Evolutionary conservation across 2,797 vertebrate genomes (phyloP), one percentile per base, ranked within the genome.

Genomic region (Phylloscopus collybita): DNA sequence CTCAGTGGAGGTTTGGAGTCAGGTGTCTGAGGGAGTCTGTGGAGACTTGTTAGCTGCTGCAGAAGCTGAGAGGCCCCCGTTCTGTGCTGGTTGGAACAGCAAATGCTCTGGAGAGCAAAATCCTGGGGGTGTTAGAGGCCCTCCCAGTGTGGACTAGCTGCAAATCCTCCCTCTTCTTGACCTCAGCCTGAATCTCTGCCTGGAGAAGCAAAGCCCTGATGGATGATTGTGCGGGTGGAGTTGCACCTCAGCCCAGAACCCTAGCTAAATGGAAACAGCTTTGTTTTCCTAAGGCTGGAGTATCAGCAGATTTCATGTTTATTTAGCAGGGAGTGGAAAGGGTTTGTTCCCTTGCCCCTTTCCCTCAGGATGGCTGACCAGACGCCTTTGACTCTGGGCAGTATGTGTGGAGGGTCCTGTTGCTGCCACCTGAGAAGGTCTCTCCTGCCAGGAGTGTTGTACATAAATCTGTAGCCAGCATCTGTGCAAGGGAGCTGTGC

Each of bases 191-290:
- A 96, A 92, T 88, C 60, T 81, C 86, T 93, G 90, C 93, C 92
- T 25, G 3, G 76, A 88, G 95, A 91, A 92, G 87, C 51, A 88
- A 94, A 95, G 56, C 80, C 60, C 60, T 2, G 34, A 69, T 7
- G 16, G 91, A 86, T 91, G 88, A 88, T 88, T 91, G 49, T 70
- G 80, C 9, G 64, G 95, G 92, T 92, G 88, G 95, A 95, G 86
- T 80, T 80, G 87, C 92, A 86, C 64, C 73, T 96, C 91, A n/a
- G 60, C 86, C 84, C 71, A 64, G 42, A 95, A 96, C 86, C 84
- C 2, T 9, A 91, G 92, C 73, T 95, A 95, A 96, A 94, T 89
- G 90, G 86, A 93, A 93, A 97, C 88, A 90, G 74, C 95, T 97
- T 94, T 95, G 83, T 96, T 97, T 95, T 94, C 66, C 73, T 88